Evolutionary conservation across 2,113 vertebrate species (phyloP), one percentile per base, ranked within the genome.

Genomic region (Eulemur macaco): DNA sequence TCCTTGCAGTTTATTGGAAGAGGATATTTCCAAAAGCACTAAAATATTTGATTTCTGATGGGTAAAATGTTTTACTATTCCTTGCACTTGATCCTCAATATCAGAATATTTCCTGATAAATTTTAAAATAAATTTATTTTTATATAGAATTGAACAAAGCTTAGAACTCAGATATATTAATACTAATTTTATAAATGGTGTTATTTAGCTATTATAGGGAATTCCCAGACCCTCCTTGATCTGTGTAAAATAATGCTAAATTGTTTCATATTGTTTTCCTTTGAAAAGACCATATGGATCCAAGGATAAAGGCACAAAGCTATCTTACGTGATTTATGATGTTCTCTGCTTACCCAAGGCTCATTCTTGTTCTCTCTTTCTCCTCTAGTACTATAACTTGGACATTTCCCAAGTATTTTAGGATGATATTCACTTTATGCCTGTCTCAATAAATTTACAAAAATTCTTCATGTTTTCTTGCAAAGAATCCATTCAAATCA

Each of bases 291-390:
- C 97, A 98, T 97, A 97, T 97, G 97, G 97, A 98, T 94, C 37
- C 86, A 97, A 86, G 96, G 97, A 98, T 98, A 98, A 98, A 98
- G 97, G 97, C 96, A 60, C 81, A 98, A 85, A 96, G 89, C 95
- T 98, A 96, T 98, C 97, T 97, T 88, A 9, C 13, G 76, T 98
- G 98, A 98, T 98, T 98, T 98, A 98, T 98, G 83, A 95, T 95
- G 95, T 89, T 98, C 97, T 98, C 93, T 98, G 96, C 91, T 88
- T 95, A 98, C 93, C 92, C 10, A 0, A 89, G 92, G 88, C 93
- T 98, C 95, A 95, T 84, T 97, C 96, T 78, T 71, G 42, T 92
- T 77, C 85, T 73, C 20, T 64, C 45, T 11, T 52, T 68, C 73
- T 37, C 81, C 54, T 95, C 98, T 96, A 92, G 92, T 98, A 96